Evolutionary conservation across 2,113 vertebrate species (phyloP), one percentile per base, ranked within the genome.

Genomic region (Dipodomys spectabilis): DNA sequence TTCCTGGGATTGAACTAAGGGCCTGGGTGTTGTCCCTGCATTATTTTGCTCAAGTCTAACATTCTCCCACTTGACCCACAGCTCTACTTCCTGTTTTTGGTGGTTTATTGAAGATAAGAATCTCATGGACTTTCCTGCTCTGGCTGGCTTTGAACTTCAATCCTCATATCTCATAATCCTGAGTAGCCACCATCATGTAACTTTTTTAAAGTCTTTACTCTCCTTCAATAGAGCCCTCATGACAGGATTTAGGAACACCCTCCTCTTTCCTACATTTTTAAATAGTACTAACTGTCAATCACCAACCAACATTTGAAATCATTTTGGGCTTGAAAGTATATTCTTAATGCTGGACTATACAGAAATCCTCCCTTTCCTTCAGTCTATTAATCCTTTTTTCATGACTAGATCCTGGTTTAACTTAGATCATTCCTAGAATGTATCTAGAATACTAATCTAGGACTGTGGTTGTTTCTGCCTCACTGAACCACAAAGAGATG

Each of bases 351-450:
- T 30, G 1, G 13, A 7, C 19, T 83, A 32, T 79, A 39, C 44
- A 81, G 22, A 18, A 39, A 65, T 45, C 9, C 25, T 85, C 39
- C 35, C 16, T 64, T 27, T 69, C n/a, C 10, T 53, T 18, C 28
- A 19, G 71, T 25, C 69, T 22, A 82, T 78, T 15, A 30, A 27
- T 71, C 25, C 2, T 60, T 57, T 18, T 75, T 88, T 72, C 44
- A 57, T 91, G 25, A 87, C 62, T 75, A 65, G 67, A 69, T 81
- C 27, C 5, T 77, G 8, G n/a, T 74, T 90, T 95, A 85, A 82
- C 6, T 79, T n/a, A 57, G 27, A 20, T 22, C 18, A 88, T 2
- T 81, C 62, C 28, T 85, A 62, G 49, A 9, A 68, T 80, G 6
- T 86, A 94, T 45, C 10, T 39, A 86, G 45, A 92, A 68, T 57